A percentile compares a stretch with the other conserved stretches of the same genome.
Evolutionary conservation across 2,888 invertebrate genomes (phyloP).

Genomic region (Stenoptilia bipunctidactyla): DNA sequence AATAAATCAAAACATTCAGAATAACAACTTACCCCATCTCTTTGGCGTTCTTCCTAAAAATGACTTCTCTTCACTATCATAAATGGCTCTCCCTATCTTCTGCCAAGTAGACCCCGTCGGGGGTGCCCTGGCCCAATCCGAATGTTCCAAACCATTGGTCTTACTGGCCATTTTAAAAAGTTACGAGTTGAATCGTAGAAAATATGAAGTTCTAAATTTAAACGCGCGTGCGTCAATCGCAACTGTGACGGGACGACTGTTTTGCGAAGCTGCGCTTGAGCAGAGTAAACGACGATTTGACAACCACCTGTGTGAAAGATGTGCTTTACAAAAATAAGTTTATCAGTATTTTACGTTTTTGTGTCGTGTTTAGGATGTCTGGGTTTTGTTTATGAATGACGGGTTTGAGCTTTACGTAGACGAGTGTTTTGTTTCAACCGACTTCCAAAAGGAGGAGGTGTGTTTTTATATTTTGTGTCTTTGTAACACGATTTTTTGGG

Average conservation of each 20-base stretch:
- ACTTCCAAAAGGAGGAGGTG: no score
- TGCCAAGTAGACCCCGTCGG: slow-evolving; percentile 32
- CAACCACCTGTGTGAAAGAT: no score
- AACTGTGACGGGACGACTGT: slow-evolving; percentile 20
- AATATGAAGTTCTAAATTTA: slow-evolving; percentile 1
- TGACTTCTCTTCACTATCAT: slow-evolving; percentile 49
- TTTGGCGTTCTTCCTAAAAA: slow-evolving; percentile 52
- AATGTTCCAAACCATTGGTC: slow-evolving; percentile 37
- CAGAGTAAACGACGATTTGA: slow-evolving; percentile 11
- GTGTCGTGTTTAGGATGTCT: no score
- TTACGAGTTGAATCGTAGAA: neutral
- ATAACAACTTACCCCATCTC: slow-evolving; percentile 53
- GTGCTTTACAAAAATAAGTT: no score
- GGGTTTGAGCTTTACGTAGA: neutral
- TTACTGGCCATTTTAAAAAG: slow-evolving; percentile 31
- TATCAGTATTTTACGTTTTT: no score
- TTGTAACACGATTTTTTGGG: no score
- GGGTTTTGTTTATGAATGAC: neutral
- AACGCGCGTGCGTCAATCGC: slow-evolving; percentile 22
- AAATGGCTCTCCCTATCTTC: slow-evolving; percentile 34
- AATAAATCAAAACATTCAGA: slow-evolving; percentile 1
- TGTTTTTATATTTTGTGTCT: no score
- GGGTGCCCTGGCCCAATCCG: slow-evolving; percentile 49
- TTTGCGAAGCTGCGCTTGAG: slow-evolving; percentile 28
- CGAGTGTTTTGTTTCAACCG: no score